These are phyloP conservation scores for Heliornis fulica DNA, from an alignment of 2,113 vertebrate genomes.

Conservation along the genomic window DNA sequence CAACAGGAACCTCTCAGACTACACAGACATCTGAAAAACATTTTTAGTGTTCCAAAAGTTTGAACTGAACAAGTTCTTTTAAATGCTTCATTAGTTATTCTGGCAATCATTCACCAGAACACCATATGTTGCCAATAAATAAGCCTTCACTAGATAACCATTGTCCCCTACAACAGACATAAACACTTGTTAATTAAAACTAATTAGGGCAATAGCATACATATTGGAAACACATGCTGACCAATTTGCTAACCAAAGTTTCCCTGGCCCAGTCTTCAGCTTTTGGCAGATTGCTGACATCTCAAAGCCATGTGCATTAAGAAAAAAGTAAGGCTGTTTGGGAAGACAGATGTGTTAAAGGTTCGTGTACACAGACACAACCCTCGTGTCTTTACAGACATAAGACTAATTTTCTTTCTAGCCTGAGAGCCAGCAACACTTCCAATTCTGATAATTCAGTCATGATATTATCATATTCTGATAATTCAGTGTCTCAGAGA, in stretches of 20 bases:
- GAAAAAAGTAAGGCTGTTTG: not conserved
- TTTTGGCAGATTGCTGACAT: not conserved
- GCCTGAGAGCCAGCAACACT: not conserved
- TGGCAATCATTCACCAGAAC: not conserved
- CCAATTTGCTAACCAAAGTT: not conserved
- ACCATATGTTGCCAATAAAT: slow-evolving; percentile 15
- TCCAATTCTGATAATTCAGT: not conserved
- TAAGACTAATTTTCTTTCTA: not conserved
- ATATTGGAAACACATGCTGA: slow-evolving; percentile 19
- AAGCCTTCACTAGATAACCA: not conserved
- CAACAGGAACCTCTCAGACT: not conserved
- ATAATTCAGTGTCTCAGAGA: not conserved
- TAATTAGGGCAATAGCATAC: slow-evolving; percentile 10
- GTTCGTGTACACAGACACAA: not conserved
- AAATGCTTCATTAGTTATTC: not conserved
- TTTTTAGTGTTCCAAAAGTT: not conserved
- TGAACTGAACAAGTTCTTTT: not conserved
- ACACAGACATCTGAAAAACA: not conserved
- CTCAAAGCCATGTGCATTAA: not conserved
- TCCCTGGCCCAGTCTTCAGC: not conserved
- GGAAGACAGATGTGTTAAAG: not conserved
- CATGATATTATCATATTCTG: not conserved
- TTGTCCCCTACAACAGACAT: not conserved
- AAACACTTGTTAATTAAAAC: slow-evolving; percentile 25
- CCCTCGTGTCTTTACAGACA: not conserved